Conservation (phyloP, 2,797 vertebrate genomes). For the Argentina silus region DNA sequence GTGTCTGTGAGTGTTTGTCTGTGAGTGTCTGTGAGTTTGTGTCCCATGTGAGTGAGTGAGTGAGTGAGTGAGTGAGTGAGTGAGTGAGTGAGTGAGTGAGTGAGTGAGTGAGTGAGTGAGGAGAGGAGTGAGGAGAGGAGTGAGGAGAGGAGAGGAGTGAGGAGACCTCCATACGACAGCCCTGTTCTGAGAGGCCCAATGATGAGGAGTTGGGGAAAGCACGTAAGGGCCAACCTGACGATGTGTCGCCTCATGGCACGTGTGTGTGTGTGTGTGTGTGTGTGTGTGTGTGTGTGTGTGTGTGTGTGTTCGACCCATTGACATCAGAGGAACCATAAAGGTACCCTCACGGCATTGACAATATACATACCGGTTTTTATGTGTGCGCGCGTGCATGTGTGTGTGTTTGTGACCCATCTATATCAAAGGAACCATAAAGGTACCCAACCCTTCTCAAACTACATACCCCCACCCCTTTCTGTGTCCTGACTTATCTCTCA, state of each 20-base stretch:
- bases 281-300: slow-evolving; percentile 1
- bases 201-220: too few relatives aligned
- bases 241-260: too few relatives aligned
- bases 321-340: neutral
- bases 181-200: too few relatives aligned
- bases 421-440: neutral
- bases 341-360: too few relatives aligned
- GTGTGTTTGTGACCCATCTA: slow-evolving; percentile 5
- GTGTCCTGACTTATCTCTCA: neutral
- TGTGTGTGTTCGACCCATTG: neutral
- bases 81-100: slow-evolving; percentile 10
- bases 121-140: too few relatives aligned
- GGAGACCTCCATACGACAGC: too few relatives aligned
- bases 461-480: neutral
- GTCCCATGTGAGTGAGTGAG: neutral
- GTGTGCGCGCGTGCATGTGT: too few relatives aligned
- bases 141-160: too few relatives aligned
- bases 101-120: too few relatives aligned
- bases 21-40: neutral
- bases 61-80: neutral
- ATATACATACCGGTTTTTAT: too few relatives aligned
- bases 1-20: slow-evolving; percentile 6
- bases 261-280: neutral
- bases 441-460: neutral
- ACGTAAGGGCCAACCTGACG: too few relatives aligned